A percentile compares a stretch with the other conserved stretches of the same genome.
Conservation (phyloP, 2,888 invertebrate species). For the Drosophila picticornis region DNA sequence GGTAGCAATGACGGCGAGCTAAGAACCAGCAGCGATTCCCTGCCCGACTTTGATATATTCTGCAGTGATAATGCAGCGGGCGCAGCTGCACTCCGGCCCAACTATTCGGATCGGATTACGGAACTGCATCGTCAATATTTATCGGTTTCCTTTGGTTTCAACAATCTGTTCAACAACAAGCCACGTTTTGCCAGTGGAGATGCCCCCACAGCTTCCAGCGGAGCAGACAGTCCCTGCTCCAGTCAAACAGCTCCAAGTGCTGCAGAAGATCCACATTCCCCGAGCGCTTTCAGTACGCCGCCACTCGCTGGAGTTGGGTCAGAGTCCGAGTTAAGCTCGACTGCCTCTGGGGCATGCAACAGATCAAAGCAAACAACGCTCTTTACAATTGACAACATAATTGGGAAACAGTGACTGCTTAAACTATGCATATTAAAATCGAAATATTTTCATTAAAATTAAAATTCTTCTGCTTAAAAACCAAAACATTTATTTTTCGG, state of each 20-base stretch:
- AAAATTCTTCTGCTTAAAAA: conserved; percentile 16
- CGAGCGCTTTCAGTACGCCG: conserved; percentile 77
- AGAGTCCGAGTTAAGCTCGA: background rate
- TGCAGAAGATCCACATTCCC: conserved; percentile 72
- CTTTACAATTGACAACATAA: conserved; percentile 85
- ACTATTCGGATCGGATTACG: conserved; percentile 84
- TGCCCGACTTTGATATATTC: conserved; percentile 67
- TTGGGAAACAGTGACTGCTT: conserved; percentile 79
- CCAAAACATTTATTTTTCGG: conserved; percentile 27
- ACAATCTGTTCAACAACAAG: conserved; percentile 79
- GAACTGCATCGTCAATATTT: conserved; percentile 84
- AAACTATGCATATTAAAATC: background rate
- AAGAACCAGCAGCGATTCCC: conserved; percentile 49
- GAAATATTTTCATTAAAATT: background rate
- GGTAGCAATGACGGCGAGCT: conserved; percentile 57
- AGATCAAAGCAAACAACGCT: conserved; percentile 68
- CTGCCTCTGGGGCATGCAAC: conserved; percentile 30
- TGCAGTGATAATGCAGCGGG: conserved; percentile 49
- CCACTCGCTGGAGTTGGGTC: conserved; percentile 27
- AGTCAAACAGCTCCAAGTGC: conserved; percentile 45
- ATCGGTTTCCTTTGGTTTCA: conserved; percentile 83
- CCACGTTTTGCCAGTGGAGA: conserved; percentile 34
- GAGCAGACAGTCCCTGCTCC: conserved; percentile 54
- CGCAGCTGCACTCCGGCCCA: conserved; percentile 63
- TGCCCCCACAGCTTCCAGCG: conserved; percentile 3